phyloP scores from a whole-genome alignment of 2,113 vertebrate species.

The Phasianus colchicus region DNA sequence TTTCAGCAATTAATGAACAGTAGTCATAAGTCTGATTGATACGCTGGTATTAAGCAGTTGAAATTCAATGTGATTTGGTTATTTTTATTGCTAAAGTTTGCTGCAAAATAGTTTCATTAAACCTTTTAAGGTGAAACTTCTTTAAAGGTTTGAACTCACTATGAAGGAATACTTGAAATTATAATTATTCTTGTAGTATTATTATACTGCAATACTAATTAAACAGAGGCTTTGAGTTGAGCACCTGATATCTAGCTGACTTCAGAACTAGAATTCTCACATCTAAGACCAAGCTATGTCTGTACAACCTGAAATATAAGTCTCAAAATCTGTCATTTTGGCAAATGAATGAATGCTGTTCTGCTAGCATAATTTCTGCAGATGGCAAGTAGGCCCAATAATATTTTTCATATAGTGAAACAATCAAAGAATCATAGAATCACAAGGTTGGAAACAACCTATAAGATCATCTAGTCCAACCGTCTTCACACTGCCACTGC shows the following conservation, averaged over 20 bases:
- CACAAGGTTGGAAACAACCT: no score
- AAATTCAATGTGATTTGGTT: background rate
- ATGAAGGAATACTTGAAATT: background rate
- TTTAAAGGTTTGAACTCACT: background rate
- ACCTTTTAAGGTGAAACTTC: background rate
- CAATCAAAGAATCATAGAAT: no score
- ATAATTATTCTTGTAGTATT: no score
- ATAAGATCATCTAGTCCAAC: no score
- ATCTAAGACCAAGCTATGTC: background rate
- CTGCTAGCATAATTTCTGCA: background rate
- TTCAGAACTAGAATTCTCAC: background rate
- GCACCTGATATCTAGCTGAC: background rate
- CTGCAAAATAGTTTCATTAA: background rate
- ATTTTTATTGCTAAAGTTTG: background rate
- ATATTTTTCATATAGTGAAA: background rate
- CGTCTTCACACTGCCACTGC: no score
- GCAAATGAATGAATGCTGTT: background rate
- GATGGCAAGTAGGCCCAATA: background rate
- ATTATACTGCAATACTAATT: no score
- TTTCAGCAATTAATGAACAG: background rate
- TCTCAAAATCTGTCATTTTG: background rate
- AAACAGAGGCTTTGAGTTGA: background rate
- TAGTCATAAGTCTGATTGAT: background rate
- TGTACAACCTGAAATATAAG: background rate
- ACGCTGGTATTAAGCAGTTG: background rate